Base-by-base conservation (phyloP, 2,888 invertebrate species). In the Yponomeuta evonymella region DNA sequence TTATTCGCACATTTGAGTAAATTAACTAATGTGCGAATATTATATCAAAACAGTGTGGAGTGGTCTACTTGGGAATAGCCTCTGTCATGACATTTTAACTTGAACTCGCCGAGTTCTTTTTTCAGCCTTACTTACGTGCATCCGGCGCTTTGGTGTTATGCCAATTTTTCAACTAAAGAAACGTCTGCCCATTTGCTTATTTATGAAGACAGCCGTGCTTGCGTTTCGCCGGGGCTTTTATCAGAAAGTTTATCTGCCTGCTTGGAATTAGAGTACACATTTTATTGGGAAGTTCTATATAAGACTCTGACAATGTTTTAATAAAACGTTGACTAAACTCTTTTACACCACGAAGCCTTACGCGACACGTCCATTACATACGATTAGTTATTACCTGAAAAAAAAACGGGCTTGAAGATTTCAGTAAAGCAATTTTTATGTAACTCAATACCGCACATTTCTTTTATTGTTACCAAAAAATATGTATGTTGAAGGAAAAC, bases 111-210 rank as follows among this genome's bases (percentile, higher is more conserved):
- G 15, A 58, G 15, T 58, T 58, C 15, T 15, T 15, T 58, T 58
- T 15, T 15, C 15, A 2, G 51, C 51, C 51, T 58, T 15, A 58
- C 51, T 58, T 58, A 58, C 51, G 51, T 58, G 51, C 51, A 58
- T 58, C 51, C 51, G 1, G 51, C 51, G 15, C 15, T 58, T 58
- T 58, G 51, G 51, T 58, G 51, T 58, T 15, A 58, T 58, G 51
- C 51, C 51, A 58, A 58, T 58, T 58, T 58, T 58, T 58, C 51
- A 58, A 58, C 51, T 58, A 58, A 58, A 58, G 51, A 15, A 58
- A 58, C 51, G 51, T 58, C 51, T 58, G 51, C 51, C 51, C 51
- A 58, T 58, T 58, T 58, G 51, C 15, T 58, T 58, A 58, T 58
- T 58, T 58, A 58, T 58, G 51, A 58, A 2, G 51, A 58, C 51